phyloP scores from a whole-genome alignment of 2,888 invertebrate species.

The Drosophila flavopinicola region DNA sequence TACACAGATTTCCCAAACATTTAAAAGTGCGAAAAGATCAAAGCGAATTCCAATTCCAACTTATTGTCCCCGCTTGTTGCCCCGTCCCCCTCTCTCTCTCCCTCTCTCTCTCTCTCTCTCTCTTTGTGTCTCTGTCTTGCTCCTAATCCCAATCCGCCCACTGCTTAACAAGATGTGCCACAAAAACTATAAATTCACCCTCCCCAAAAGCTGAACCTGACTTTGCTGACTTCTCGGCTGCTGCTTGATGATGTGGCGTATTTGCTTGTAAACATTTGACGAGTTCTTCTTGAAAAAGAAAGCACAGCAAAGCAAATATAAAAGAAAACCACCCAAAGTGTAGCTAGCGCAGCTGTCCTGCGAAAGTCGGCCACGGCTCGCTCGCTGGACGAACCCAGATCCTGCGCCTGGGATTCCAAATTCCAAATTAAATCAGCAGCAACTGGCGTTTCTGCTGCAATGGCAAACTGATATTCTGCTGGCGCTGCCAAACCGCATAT shows the following conservation, averaged over 20 bases:
- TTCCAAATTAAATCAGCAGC: constrained; percentile 70
- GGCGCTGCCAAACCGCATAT: constrained; percentile 76
- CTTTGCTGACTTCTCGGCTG: constrained; percentile 34
- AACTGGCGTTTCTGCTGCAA: constrained; percentile 51
- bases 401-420: constrained; percentile 17
- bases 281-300: constrained; percentile 48
- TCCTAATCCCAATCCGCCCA: constrained; percentile 33
- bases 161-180: constrained; percentile 60
- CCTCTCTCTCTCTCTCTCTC: constrained; percentile 1
- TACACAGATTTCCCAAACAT: constrained; percentile 80
- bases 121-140: constrained; percentile 1
- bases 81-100: background rate
- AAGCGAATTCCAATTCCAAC: constrained; percentile 74
- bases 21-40: constrained; percentile 80
- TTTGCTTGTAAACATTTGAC: constrained; percentile 80
- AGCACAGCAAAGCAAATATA: constrained; percentile 16
- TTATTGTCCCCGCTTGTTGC: constrained; percentile 67
- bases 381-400: background rate
- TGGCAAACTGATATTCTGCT: constrained; percentile 77
- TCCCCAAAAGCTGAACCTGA: constrained; percentile 21
- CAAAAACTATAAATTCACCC: constrained; percentile 38
- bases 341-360: background rate
- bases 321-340: constrained; percentile 30
- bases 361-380: constrained; percentile 59
- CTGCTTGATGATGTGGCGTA: constrained; percentile 75